Percentiles rank a stretch among this genome's conserved stretches.
phyloP scores from a whole-genome alignment of 1,140 invertebrate species.

The Solenopsis fugax region DNA sequence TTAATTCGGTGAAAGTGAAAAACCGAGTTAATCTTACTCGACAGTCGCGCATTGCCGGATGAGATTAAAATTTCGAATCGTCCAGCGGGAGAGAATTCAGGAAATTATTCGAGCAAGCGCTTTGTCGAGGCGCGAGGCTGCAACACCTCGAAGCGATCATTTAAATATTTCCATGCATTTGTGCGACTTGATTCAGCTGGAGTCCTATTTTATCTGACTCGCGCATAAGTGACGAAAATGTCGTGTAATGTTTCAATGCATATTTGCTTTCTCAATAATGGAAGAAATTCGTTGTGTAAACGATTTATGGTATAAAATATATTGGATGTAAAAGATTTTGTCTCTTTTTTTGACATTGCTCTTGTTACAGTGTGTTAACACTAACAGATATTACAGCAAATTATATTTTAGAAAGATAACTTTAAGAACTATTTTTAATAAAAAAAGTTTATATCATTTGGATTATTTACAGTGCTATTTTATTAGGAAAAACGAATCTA shows the following conservation, averaged over 20 bases:
- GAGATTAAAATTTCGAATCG: conserved; percentile 58
- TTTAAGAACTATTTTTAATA: too few species aligned
- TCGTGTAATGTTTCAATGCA: background rate
- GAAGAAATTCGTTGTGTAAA: background rate
- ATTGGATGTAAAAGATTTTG: background rate
- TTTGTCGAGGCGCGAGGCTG: conserved; percentile 26
- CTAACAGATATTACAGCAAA: too few species aligned
- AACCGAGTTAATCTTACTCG: conserved; percentile 61
- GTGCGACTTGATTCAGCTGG: background rate
- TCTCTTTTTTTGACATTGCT: too few species aligned
- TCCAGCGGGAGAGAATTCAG: background rate
- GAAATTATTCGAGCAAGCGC: conserved; percentile 25
- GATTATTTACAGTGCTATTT: too few species aligned
- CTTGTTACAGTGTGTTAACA: too few species aligned
- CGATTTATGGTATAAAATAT: background rate
- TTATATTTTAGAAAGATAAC: too few species aligned
- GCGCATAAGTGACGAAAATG: background rate
- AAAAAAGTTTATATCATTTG: too few species aligned
- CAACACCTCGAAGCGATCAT: conserved; percentile 6
- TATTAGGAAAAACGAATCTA: too few species aligned
- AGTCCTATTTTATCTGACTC: background rate
- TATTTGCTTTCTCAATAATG: background rate
- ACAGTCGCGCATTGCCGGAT: conserved; percentile 7
- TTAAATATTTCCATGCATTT: conserved; percentile 36
- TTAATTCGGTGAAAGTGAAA: conserved; percentile 73